These are phyloP conservation scores for Deilephila elpenor DNA, from an alignment of 2,888 invertebrate species.

Conservation along the genomic window DNA sequence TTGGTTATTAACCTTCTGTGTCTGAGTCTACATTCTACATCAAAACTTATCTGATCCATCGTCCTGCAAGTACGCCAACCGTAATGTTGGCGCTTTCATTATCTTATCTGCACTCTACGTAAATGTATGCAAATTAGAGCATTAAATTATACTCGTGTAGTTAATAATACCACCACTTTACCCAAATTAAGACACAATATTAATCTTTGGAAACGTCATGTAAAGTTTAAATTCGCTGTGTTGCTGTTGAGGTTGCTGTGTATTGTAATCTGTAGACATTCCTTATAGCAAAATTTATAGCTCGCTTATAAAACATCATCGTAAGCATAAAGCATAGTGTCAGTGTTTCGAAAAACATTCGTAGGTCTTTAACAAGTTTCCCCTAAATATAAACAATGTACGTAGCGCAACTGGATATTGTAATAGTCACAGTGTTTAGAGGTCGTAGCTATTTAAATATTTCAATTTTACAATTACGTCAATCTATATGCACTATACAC, in stretches of 20 bases:
- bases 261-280: conserved; percentile 29
- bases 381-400: conserved; percentile 33
- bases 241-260: conserved; percentile 37
- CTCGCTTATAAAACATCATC: neutral
- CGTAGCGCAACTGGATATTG: conserved; percentile 33
- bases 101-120: conserved; percentile 10
- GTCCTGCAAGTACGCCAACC: neutral
- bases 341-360: neutral
- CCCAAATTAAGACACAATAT: conserved; percentile 4
- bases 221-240: conserved; percentile 38
- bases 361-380: neutral
- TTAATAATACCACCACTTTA: conserved; percentile 14
- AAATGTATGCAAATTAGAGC: conserved; percentile 15
- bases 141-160: neutral
- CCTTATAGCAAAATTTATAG: conserved; percentile 21
- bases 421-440: conserved; percentile 33
- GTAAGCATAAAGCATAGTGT: conserved; percentile 7
- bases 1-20: neutral
- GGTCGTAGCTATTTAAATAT: conserved; percentile 9
- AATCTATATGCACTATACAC: conserved; percentile 27
- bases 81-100: neutral
- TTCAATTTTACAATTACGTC: conserved; percentile 23
- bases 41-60: conserved; percentile 1
- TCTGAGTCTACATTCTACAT: conserved; percentile 5
- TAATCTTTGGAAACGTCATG: conserved; percentile 9